Base-by-base conservation (phyloP, 2,888 invertebrate genomes). In the Rotaria sp. region DNA sequence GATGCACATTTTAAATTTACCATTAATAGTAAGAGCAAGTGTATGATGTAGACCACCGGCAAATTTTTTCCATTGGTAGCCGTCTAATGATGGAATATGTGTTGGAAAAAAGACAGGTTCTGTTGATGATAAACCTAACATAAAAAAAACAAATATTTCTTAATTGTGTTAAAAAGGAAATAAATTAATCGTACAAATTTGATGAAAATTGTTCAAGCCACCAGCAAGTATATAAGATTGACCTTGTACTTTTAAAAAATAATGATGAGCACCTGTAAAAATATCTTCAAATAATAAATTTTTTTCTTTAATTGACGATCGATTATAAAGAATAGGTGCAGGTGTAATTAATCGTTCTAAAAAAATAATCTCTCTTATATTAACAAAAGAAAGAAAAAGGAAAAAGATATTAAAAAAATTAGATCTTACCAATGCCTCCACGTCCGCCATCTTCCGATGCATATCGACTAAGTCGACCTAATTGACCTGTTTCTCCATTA, bases 401-500 rank as follows among this genome's bases (percentile, higher is more conserved):
- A 8, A 5, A 10, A 21, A 45, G 10, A 50, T 50, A 18, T 18
- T 7, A 5, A 30, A 67, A 30, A 30, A 30, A n/a, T 41, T 30
- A 52, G 26, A 85, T 84, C 86, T 85, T 89, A 91, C 91, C 90
- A 86, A 91, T 88, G 38, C 92, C 92, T 88, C 91, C 91, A 84
- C 93, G 92, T 30, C 93, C 92, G 88, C 93, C 93, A 89, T 94
- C 92, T 87, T 92, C 92, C 85, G 94, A 92, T 41, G 94, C 94
- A 86, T 96, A 93, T 89, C 94, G 94, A 0, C 95, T 93, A 87
- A 96, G 93, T 48, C 97, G 92, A 0, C 97, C 98, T 57, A 98
- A 92, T 91, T 98, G 97, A 0, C 97, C 97, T 90, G 96, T 96
- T 90, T 97, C 97, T 0, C 94, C 96, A 91, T 96, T 95, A 0